Evolutionary conservation across 2,113 vertebrate species (phyloP).

Genomic region (Engystomops pustulosus): DNA sequence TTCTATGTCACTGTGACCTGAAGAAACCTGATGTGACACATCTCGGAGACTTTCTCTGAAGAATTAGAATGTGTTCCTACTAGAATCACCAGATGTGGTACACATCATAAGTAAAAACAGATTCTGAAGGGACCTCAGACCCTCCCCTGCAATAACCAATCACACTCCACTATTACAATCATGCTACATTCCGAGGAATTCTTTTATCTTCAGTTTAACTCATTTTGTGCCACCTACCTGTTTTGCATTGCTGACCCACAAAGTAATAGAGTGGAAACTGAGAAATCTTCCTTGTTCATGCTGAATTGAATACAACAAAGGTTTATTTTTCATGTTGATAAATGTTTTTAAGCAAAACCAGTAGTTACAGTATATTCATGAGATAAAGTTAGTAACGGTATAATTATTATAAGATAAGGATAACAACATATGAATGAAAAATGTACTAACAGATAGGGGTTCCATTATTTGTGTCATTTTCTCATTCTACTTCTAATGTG

Average conservation of each 20-base stretch:
- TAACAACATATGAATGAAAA: no score
- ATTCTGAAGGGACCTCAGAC: slow-evolving; percentile 19
- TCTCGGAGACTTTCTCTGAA: neutral
- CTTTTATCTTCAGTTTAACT: slow-evolving; percentile 34
- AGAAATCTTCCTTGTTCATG: slow-evolving; percentile 50
- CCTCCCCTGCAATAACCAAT: slow-evolving; percentile 53
- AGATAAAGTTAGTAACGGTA: neutral
- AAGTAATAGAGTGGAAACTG: slow-evolving; percentile 51
- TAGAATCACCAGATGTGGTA: slow-evolving; percentile 42
- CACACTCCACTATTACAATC: neutral
- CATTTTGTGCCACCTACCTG: slow-evolving; percentile 43
- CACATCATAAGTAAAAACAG: slow-evolving; percentile 49
- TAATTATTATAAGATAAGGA: neutral
- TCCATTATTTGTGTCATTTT: neutral
- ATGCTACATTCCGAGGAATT: neutral
- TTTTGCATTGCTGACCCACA: slow-evolving; percentile 58
- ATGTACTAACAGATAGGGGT: neutral
- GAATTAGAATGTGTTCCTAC: neutral
- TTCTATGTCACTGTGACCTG: slow-evolving; percentile 2
- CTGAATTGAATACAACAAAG: slow-evolving; percentile 12
- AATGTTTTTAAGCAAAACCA: neutral
- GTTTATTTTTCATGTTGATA: neutral
- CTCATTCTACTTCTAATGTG: neutral
- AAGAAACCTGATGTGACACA: slow-evolving; percentile 37
- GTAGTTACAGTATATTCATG: neutral